These are phyloP conservation scores for Heliconius nattereri DNA, from an alignment of 1,140 invertebrate genomes.

Conservation along the genomic window DNA sequence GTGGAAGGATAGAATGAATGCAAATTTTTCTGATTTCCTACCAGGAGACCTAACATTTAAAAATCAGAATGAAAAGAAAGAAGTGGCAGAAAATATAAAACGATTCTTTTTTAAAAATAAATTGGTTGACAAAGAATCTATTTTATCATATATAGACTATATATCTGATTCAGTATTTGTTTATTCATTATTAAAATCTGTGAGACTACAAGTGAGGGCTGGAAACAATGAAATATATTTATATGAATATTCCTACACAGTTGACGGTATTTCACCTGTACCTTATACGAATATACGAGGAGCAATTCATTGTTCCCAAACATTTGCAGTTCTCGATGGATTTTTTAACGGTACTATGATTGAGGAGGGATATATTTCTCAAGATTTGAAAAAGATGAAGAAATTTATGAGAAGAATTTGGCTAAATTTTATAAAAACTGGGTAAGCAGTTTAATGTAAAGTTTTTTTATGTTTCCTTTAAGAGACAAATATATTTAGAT, in stretches of 20 bases:
- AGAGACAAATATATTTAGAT: too few relatives aligned
- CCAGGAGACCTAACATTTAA: constrained; percentile 58
- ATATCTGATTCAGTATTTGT: constrained; percentile 55
- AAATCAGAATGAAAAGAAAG: constrained; percentile 43
- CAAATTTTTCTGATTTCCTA: constrained; percentile 58
- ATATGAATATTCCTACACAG: constrained; percentile 55
- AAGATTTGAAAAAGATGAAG: constrained; percentile 42
- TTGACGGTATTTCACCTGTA: constrained; percentile 31
- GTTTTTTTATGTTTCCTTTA: too few relatives aligned
- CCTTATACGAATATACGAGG: constrained; percentile 45
- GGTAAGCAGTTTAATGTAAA: constrained; percentile 42
- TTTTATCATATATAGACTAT: constrained; percentile 51
- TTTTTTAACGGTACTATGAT: constrained; percentile 11
- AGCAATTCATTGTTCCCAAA: constrained; percentile 53
- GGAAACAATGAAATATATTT: constrained; percentile 58
- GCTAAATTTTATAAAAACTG: constrained; percentile 54
- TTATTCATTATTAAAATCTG: constrained; percentile 48
- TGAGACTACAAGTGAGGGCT: constrained; percentile 48
- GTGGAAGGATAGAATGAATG: constrained; percentile 59
- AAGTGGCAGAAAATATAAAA: constrained; percentile 50
- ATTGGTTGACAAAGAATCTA: constrained; percentile 42
- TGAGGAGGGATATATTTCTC: constrained; percentile 37
- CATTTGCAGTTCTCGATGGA: constrained; percentile 43
- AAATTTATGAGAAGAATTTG: constrained; percentile 46
- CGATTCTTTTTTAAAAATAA: constrained; percentile 57